Evolutionary conservation across 2,888 invertebrate species (phyloP).

Genomic region (Apodemia zela): DNA sequence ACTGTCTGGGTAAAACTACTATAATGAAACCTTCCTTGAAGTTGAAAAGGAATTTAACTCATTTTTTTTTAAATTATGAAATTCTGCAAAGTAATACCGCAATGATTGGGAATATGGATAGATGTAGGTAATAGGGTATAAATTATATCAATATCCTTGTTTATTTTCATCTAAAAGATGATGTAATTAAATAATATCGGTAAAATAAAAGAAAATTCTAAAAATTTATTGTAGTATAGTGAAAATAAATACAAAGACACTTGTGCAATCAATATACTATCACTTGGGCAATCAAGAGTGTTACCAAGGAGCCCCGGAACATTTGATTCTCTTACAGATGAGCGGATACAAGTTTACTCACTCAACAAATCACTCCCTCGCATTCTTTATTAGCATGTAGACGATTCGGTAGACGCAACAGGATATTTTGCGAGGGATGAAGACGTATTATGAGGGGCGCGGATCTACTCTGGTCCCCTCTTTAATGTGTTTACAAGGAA

Average conservation of each 20-base stretch:
- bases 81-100: too few relatives aligned
- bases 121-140: too few relatives aligned
- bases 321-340: constrained; percentile 32
- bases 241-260: background rate
- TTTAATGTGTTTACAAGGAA: constrained; percentile 78
- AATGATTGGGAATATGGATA: too few relatives aligned
- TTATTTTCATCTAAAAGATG: too few relatives aligned
- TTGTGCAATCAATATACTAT: constrained; percentile 10
- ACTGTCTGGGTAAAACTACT: too few relatives aligned
- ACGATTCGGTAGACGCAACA: constrained; percentile 66
- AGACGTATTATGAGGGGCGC: constrained; percentile 57
- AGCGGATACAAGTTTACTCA: constrained; percentile 40
- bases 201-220: too few relatives aligned
- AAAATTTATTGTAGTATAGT: too few relatives aligned
- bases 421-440: constrained; percentile 69
- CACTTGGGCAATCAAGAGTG: background rate
- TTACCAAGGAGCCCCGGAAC: constrained; percentile 20
- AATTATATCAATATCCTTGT: too few relatives aligned
- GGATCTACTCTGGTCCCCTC: constrained; percentile 47
- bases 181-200: too few relatives aligned
- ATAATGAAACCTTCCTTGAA: too few relatives aligned
- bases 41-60: too few relatives aligned
- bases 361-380: constrained; percentile 65
- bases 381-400: constrained; percentile 72
- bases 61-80: too few relatives aligned